A percentile compares a stretch with the other conserved stretches of the same genome.
Evolutionary conservation across 2,888 invertebrate genomes (phyloP).

Genomic region (Epistrophella euchroma): DNA sequence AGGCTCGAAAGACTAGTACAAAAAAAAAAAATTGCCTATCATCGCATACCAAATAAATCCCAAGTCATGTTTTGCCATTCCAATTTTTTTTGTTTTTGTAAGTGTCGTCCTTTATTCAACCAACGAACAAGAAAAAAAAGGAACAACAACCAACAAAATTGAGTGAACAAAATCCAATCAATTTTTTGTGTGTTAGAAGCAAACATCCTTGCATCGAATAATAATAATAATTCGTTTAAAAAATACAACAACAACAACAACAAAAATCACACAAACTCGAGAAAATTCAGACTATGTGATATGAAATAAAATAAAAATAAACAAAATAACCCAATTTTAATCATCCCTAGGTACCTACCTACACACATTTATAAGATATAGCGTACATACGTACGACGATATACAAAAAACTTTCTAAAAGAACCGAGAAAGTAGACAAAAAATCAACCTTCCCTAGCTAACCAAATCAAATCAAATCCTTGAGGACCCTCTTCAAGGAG

Average conservation of each 20-base stretch:
- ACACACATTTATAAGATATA: not conserved
- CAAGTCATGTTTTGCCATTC: constrained; percentile 32
- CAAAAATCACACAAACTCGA: constrained; percentile 17
- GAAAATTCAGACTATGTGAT: constrained; percentile 17
- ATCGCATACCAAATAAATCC: constrained; percentile 49
- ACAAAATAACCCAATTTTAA: constrained; percentile 76
- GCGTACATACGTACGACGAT: not conserved
- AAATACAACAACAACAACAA: constrained; percentile 6
- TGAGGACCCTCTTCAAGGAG: constrained; percentile 55
- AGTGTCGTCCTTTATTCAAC: not conserved
- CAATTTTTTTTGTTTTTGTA: constrained; percentile 54
- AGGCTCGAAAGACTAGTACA: constrained; percentile 16
- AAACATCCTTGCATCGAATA: constrained; percentile 48
- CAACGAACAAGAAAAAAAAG: constrained; percentile 30
- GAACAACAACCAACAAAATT: constrained; percentile 52
- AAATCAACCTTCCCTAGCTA: constrained; percentile 2
- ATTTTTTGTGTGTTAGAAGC: constrained; percentile 62
- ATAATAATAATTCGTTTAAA: constrained; percentile 48
- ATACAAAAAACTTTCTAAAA: constrained; percentile 5
- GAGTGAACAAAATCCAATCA: constrained; percentile 75
- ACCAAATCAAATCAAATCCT: constrained; percentile 57
- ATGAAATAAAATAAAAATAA: constrained; percentile 71
- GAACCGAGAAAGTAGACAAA: not conserved
- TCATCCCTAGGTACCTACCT: constrained; percentile 63
- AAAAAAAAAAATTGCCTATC: constrained; percentile 49